Evolutionary conservation across 92 coral and sea anemone genomes (phyloP), one percentile per base, ranked within the genome.

Genomic region (Ricordea florida): DNA sequence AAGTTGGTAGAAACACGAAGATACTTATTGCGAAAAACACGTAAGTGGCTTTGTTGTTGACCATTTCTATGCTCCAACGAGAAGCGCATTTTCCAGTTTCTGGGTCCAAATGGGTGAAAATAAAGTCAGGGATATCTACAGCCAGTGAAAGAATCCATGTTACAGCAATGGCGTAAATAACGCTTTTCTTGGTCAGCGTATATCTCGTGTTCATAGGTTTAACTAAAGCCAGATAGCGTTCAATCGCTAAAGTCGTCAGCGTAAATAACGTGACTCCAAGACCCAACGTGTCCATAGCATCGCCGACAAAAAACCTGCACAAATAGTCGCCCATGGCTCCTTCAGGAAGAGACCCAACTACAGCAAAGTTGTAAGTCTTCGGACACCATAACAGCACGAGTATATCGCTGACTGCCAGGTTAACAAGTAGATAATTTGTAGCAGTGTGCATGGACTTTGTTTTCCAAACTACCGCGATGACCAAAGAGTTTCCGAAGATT

Each of bases 381-480:
- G 77, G 77, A 16, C 77, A 70, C 77, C 77, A 70, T 4, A 70
- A 53, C 29, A 70, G 22, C 2, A 70, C 66, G 20, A 70, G 45
- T 10, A 70, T 70, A 20, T 70, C 77, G 50, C 77, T 70, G 14
- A 55, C 52, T 11, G 77, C 77, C 50, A 70, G 41, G 34, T 70
- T 70, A 18, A 70, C 77, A 28, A 70, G 77, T 1, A 70, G 42
- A 33, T 70, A 70, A 11, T 70, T 70, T 20, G 77, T 70, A 1
- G 77, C 51, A 5, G 77, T 55, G 41, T 70, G 77, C 77, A 70
- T 70, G 4, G 53, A 0, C 14, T 22, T 37, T 21, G 77, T 70
- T 55, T 38, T 70, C 77, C 77, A 70, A 2, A 70, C 77, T 21
- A 70, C 77, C 3, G 43, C 66, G 32, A 70, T 55, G 5, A 70